A percentile compares a stretch with the other conserved stretches of the same genome.
phyloP scores from a whole-genome alignment of 2,888 invertebrate species.

The Anthophora plumipes region DNA sequence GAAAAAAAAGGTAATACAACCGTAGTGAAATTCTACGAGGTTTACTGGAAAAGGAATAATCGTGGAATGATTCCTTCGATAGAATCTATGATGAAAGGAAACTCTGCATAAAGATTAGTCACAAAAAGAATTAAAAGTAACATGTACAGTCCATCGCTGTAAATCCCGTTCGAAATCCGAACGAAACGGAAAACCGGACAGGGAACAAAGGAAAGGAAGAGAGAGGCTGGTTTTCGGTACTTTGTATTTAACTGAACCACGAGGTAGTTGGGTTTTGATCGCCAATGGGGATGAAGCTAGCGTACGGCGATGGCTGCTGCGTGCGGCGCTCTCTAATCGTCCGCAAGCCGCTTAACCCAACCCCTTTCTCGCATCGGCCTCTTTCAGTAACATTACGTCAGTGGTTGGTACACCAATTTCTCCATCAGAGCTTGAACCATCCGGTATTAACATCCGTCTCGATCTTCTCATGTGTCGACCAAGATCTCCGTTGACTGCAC shows the following conservation, averaged over 20 bases:
- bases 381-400: slow-evolving; percentile 55
- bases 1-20: too few relatives aligned
- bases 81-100: too few relatives aligned
- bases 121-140: neutral
- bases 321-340: slow-evolving; percentile 76
- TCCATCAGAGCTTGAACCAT: slow-evolving; percentile 53
- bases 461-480: slow-evolving; percentile 37
- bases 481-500: slow-evolving; percentile 40
- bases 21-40: too few relatives aligned
- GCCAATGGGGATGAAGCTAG: slow-evolving; percentile 70
- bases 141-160: neutral
- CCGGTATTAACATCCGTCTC: slow-evolving; percentile 53
- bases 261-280: slow-evolving; percentile 70
- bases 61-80: too few relatives aligned
- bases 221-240: slow-evolving; percentile 27
- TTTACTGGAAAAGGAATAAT: too few relatives aligned
- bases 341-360: slow-evolving; percentile 79
- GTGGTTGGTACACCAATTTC: slow-evolving; percentile 62
- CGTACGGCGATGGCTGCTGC: slow-evolving; percentile 66
- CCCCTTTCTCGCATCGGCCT: slow-evolving; percentile 44
- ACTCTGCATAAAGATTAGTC: too few relatives aligned
- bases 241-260: slow-evolving; percentile 66
- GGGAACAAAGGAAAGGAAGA: slow-evolving; percentile 12
- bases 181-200: neutral
- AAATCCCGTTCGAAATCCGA: neutral